Base-by-base conservation (phyloP, 2,888 invertebrate species). In the Drosophila lacicola region DNA sequence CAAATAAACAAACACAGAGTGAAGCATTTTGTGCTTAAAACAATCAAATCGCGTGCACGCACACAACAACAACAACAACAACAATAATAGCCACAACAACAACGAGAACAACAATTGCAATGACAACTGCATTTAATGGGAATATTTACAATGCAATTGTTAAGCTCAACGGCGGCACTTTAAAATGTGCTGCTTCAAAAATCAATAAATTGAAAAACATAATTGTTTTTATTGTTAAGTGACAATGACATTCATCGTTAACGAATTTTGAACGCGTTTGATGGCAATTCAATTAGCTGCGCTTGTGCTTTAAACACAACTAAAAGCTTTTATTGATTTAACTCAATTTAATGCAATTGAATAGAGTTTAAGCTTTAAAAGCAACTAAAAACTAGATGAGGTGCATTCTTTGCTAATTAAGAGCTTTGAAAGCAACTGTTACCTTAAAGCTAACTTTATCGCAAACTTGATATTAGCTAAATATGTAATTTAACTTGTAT, bases 1-100 rank as follows among this genome's bases (percentile, higher is more conserved):
- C 9, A 46, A 17, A 51, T 34, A 60, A 49, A 49, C n/a, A 58
- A 57, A 70, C 14, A 58, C 55, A 29, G 25, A 29, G 78, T 19
- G 56, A 49, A 45, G 63, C 57, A 61, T 58, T 84, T 74, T 55
- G 67, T 70, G 70, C 88, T 74, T 73, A 45, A 82, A 80, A 78
- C 78, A 80, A 82, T 75, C 62, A 77, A 71, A 76, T 72, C 80
- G 69, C 42, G 19, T 49, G 33, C 29, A 45, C 44, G 49, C 41
- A 66, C 44, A 46, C 54, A 65, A 55, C 10, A 55, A 33, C 8
- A 44, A 44, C 8, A 44, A 44, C 41, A 63, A 44, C 13, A 33
- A 19, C 47, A 45, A 49, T n/a, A 44, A 49, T 11, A 9, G 17
- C 13, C n/a, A 11, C 25, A 25, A 25, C 10, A 44, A 33, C 42